A percentile compares a stretch with the other conserved stretches of the same genome.
Evolutionary conservation across 1,140 invertebrate genomes (phyloP).

Genomic region (Dendrolimus punctatus): DNA sequence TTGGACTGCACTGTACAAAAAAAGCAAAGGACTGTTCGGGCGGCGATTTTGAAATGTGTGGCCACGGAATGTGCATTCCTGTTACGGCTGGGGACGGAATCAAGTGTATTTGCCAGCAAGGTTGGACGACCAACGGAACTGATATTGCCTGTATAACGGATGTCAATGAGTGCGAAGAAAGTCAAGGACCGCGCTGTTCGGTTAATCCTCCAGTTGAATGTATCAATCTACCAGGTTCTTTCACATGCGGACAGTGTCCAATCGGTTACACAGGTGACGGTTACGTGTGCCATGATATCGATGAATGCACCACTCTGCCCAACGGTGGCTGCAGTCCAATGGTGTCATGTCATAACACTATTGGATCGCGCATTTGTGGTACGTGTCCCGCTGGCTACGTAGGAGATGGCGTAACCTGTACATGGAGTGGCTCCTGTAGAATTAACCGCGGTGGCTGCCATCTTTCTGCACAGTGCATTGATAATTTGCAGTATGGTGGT

Average conservation of each 20-base stretch:
- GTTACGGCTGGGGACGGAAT: conserved; percentile 75
- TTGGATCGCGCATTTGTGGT: conserved; percentile 88
- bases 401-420: conserved; percentile 86
- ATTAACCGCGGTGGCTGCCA: conserved; percentile 90
- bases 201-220: conserved; percentile 85
- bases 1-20: conserved; percentile 86
- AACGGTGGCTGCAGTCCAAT: conserved; percentile 94
- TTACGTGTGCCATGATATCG: conserved; percentile 86
- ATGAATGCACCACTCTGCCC: conserved; percentile 85
- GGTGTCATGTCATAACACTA: conserved; percentile 90
- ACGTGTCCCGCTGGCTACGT: conserved; percentile 89
- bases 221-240: conserved; percentile 90
- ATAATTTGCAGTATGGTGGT: conserved; percentile 74
- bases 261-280: conserved; percentile 91
- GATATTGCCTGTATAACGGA: conserved; percentile 84
- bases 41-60: conserved; percentile 85
- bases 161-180: conserved; percentile 87
- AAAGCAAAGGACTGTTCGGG: conserved; percentile 81
- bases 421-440: conserved; percentile 78
- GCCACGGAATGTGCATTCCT: conserved; percentile 87
- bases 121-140: conserved; percentile 84
- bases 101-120: conserved; percentile 86
- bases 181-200: conserved; percentile 81
- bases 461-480: conserved; percentile 83
- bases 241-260: conserved; percentile 88